Base-by-base conservation (phyloP, 2,113 vertebrate species). In the Taurulus bubalis region DNA sequence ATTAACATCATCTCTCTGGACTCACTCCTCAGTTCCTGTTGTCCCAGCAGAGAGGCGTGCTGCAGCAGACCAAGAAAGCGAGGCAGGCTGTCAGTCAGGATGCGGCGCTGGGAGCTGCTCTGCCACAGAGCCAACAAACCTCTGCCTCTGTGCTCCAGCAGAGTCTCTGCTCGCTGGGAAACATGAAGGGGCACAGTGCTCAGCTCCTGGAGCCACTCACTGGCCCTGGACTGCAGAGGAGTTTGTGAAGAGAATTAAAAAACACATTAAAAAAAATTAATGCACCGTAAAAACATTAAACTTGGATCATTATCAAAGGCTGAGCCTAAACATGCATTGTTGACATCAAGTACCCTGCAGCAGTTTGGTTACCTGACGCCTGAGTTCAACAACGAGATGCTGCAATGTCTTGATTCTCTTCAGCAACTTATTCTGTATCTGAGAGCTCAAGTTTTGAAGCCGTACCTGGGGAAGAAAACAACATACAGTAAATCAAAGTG, bases 21-120 rank as follows among this genome's bases (percentile, higher is more conserved):
- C 97, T 97, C 90, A 98, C 95, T 93, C 86, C 93, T 95, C 64
- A 98, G 91, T 71, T 97, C 96, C 5, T 93, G 93, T 70, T 91
- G 92, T 71, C 96, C 90, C 85, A 97, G 94, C 65, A 89, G 90
- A 14, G 96, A 93, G 9, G 85, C 14, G 0, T 75, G 91, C 65
- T 94, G 95, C 79, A 96, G 85, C 79, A 91, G 89, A 10, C 65
- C 45, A 59, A 97, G 94, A 32, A 90, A 90, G 34, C 82, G 79
- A 0, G 92, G 96, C 59, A 97, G 67, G 63, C 76, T 81, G 24
- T 65, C 66, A 1, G 91, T 94, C 62, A 96, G 40, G 0, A 47
- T 0, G 40, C 71, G 85, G 22, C 91, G 49, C 0, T 94, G 75
- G 5, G 47, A 56, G 40, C 96, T 93, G 45, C 51, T 84, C 71